A percentile compares a stretch with the other conserved stretches of the same genome.
Evolutionary conservation across 2,113 vertebrate species (phyloP).

Genomic region (Oenanthe melanoleuca): DNA sequence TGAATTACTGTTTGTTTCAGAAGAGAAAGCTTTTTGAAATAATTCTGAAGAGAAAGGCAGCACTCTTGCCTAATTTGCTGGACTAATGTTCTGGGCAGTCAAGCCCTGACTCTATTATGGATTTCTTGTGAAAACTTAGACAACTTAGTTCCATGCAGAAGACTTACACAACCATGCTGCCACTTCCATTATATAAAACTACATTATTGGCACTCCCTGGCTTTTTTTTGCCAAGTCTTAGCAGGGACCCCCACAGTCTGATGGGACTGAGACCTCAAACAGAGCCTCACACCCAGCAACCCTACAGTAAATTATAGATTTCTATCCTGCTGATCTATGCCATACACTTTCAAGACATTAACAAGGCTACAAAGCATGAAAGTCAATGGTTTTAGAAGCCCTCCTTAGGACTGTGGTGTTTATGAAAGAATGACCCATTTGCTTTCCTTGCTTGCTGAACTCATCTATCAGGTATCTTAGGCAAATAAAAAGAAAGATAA

Average conservation of each 20-base stretch:
- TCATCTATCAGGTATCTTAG: background rate
- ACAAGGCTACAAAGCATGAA: background rate
- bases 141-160: background rate
- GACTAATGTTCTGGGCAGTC: background rate
- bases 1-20: conserved; percentile 15
- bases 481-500: background rate
- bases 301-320: background rate
- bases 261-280: background rate
- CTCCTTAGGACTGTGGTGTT: background rate
- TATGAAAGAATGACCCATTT: background rate
- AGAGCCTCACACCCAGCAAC: background rate
- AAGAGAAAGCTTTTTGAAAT: conserved; percentile 11
- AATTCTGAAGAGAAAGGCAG: background rate
- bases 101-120: background rate
- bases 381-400: background rate
- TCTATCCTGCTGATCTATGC: background rate
- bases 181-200: background rate
- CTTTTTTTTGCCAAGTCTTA: background rate
- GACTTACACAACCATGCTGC: background rate
- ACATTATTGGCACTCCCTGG: background rate
- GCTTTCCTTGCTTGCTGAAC: background rate
- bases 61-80: background rate
- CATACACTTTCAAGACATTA: background rate
- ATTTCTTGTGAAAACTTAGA: background rate
- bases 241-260: background rate